Evolutionary conservation across 2,797 vertebrate species (phyloP).

Genomic region (Betta splendens): DNA sequence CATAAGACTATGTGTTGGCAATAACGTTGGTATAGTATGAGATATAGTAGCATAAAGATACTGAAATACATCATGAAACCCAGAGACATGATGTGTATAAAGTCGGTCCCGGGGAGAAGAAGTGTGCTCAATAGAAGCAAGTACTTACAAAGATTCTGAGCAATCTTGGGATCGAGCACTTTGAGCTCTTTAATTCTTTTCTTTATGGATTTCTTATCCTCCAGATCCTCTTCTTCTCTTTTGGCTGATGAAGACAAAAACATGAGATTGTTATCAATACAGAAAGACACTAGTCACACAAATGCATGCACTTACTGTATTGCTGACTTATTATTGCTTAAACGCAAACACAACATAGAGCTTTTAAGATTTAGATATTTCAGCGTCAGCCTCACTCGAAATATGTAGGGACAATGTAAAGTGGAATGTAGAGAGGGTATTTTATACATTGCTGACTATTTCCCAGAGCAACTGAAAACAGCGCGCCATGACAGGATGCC

Average conservation of each 20-base stretch:
- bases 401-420: background rate
- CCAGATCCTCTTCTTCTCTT: constrained; percentile 88
- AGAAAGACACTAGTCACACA: constrained; percentile 16
- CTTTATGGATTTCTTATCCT: constrained; percentile 90
- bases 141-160: constrained; percentile 97
- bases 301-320: background rate
- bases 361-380: constrained; percentile 26
- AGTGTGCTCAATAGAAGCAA: constrained; percentile 17
- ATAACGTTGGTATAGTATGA: background rate
- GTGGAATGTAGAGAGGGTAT: background rate
- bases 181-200: constrained; percentile 96
- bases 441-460: constrained; percentile 19
- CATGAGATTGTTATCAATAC: constrained; percentile 28
- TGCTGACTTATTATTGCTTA: constrained; percentile 18
- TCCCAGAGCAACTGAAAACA: constrained; percentile 18
- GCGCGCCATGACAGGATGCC: constrained; percentile 25
- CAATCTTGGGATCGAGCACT: constrained; percentile 94
- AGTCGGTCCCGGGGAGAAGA: constrained; percentile 6
- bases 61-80: background rate
- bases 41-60: background rate
- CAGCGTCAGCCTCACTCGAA: background rate
- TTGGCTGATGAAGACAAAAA: constrained; percentile 81
- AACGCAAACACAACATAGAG: constrained; percentile 7
- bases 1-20: background rate
- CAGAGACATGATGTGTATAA: constrained; percentile 1